phyloP scores from a whole-genome alignment of 2,888 invertebrate genomes.

The Drymonia ruficornis region DNA sequence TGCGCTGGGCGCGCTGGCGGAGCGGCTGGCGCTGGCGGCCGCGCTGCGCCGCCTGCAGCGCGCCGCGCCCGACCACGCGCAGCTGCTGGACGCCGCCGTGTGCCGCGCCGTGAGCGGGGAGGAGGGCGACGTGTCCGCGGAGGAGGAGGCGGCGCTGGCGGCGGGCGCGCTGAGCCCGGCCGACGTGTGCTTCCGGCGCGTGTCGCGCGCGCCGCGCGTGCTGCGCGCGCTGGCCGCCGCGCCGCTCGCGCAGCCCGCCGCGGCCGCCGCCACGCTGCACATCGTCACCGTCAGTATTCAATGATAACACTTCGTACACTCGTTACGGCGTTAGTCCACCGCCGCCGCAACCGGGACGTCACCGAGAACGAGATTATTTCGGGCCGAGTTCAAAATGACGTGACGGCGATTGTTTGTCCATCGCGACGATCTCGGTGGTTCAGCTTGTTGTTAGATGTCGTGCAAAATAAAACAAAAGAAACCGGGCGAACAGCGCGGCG shows the following conservation, averaged over 20 bases:
- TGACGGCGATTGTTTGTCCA: too few relatives aligned
- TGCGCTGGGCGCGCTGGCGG: conserved; percentile 90
- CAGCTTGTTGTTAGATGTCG: too few relatives aligned
- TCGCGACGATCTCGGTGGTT: too few relatives aligned
- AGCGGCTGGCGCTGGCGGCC: conserved; percentile 91
- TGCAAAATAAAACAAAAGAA: too few relatives aligned
- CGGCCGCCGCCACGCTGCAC: conserved; percentile 22
- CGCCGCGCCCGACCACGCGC: conserved; percentile 58
- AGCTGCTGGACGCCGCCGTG: background rate
- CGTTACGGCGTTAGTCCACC: too few relatives aligned
- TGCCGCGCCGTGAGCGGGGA: conserved; percentile 14
- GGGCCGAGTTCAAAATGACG: too few relatives aligned
- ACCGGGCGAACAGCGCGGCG: too few relatives aligned
- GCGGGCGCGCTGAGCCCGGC: conserved; percentile 61
- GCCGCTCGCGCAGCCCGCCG: conserved; percentile 29
- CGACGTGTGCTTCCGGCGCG: conserved; percentile 73
- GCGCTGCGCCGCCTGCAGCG: conserved; percentile 87
- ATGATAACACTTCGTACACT: too few relatives aligned
- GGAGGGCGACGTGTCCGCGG: conserved; percentile 56
- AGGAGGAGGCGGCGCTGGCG: conserved; percentile 51
- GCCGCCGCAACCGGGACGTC: too few relatives aligned
- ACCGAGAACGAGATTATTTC: too few relatives aligned
- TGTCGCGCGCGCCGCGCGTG: conserved; percentile 51
- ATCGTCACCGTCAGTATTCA: conserved; percentile 45
- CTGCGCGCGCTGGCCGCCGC: conserved; percentile 51